phyloP scores from a whole-genome alignment of 2,797 vertebrate genomes.

The Enteromius viviparus region DNA sequence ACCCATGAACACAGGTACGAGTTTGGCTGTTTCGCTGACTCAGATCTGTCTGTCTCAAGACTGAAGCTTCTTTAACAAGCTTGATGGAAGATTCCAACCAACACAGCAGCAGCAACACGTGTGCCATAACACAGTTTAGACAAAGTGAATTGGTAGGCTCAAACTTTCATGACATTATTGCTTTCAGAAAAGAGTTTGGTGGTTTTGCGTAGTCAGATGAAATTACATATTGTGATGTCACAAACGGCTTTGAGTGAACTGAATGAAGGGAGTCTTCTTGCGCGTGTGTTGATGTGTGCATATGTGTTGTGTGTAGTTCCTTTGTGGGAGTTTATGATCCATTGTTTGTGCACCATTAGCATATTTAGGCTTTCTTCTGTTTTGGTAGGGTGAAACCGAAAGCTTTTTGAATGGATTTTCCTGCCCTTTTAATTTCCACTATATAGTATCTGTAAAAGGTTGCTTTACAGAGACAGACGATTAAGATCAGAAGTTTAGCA shows the following conservation, averaged over 20 bases:
- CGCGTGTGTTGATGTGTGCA: background rate
- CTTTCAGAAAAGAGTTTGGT: background rate
- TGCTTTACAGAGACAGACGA: background rate
- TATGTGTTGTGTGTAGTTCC: background rate
- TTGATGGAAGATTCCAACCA: constrained; percentile 55
- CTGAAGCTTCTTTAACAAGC: constrained; percentile 13
- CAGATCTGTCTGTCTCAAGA: constrained; percentile 53
- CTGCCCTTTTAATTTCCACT: constrained; percentile 28
- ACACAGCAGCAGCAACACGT: background rate
- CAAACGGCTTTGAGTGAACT: background rate
- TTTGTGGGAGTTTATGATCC: background rate
- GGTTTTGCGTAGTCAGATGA: background rate
- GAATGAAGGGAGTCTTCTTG: background rate
- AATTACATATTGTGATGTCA: background rate
- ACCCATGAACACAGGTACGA: constrained; percentile 52
- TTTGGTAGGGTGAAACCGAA: constrained; percentile 10
- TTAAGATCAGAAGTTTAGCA: constrained; percentile 12
- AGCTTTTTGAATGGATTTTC: constrained; percentile 47
- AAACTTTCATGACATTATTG: background rate
- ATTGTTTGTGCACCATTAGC: background rate
- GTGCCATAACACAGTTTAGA: background rate
- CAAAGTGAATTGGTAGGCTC: background rate
- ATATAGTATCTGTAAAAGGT: background rate
- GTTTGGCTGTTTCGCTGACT: constrained; percentile 66
- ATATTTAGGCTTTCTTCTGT: constrained; percentile 6